phyloP scores from a whole-genome alignment of 2,113 vertebrate genomes.

The Passer montanus region DNA sequence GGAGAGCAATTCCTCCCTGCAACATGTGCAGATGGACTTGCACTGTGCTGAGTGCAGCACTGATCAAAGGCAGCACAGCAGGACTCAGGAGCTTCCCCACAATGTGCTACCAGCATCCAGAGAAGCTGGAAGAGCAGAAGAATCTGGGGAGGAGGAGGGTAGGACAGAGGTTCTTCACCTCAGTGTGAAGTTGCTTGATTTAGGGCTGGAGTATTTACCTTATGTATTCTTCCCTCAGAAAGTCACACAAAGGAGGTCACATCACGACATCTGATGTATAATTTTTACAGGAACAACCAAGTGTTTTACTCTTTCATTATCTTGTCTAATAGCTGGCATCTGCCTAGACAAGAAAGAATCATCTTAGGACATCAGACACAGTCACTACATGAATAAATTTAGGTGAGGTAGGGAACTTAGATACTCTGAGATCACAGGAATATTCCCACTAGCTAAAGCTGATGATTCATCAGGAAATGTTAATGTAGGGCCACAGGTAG shows the following conservation, averaged over 20 bases:
- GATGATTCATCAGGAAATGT: constrained; percentile 2
- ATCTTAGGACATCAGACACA: not conserved
- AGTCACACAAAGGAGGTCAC: not conserved
- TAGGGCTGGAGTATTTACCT: not conserved
- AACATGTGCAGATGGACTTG: not conserved
- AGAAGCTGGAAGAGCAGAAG: not conserved
- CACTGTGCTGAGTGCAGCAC: not conserved
- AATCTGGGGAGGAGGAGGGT: not conserved
- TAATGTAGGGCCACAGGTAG: not conserved
- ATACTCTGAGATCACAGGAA: constrained; percentile 5
- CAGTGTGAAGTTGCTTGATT: not conserved
- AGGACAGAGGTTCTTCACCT: not conserved
- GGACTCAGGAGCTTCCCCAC: not conserved
- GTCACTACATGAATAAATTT: not conserved
- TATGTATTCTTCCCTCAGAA: not conserved
- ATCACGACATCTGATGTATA: not conserved
- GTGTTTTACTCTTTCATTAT: constrained; percentile 16
- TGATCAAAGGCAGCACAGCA: not conserved
- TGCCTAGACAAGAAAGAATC: constrained; percentile 17
- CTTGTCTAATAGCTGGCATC: not conserved
- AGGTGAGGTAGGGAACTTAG: not conserved
- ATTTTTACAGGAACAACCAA: not conserved
- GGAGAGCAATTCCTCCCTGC: not conserved
- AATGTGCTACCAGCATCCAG: not conserved
- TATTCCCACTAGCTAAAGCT: not conserved